These are phyloP conservation scores for Maniola jurtina DNA, from an alignment of 1,140 invertebrate species.

Conservation along the genomic window DNA sequence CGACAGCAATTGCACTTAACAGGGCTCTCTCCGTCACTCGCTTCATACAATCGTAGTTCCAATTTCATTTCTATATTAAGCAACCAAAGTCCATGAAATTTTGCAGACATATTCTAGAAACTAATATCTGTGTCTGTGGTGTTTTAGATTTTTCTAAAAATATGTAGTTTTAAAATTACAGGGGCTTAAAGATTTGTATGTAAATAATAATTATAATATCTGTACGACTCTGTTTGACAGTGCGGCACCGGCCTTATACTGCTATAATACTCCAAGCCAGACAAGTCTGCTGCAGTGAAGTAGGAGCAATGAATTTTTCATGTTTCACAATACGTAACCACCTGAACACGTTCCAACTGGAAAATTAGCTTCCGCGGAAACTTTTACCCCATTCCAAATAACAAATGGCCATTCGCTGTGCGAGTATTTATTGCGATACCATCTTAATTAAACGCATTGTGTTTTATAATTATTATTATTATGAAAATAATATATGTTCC, in stretches of 20 bases:
- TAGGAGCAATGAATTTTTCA: conserved; percentile 6
- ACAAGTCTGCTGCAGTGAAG: neutral
- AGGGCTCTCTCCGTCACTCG: too few species aligned
- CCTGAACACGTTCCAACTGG: conserved; percentile 17
- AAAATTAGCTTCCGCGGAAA: conserved; percentile 18
- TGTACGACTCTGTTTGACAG: neutral
- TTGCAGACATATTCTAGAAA: too few species aligned
- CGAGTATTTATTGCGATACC: neutral
- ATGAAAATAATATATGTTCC: neutral
- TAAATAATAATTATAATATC: too few species aligned
- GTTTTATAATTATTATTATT: conserved; percentile 6
- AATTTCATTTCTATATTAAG: too few species aligned
- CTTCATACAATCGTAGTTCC: too few species aligned
- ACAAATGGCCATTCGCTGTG: conserved; percentile 12
- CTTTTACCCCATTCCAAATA: conserved; percentile 15
- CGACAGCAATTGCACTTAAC: too few species aligned
- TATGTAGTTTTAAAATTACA: too few species aligned
- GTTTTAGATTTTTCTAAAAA: too few species aligned
- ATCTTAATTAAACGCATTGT: conserved; percentile 6
- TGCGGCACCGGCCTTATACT: too few species aligned
- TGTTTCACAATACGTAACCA: conserved; percentile 16
- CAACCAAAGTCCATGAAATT: too few species aligned
- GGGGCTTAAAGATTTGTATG: too few species aligned
- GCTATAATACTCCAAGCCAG: neutral
- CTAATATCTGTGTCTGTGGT: too few species aligned